Conservation (phyloP, 2,888 invertebrate species). For the Lingula anatina region DNA sequence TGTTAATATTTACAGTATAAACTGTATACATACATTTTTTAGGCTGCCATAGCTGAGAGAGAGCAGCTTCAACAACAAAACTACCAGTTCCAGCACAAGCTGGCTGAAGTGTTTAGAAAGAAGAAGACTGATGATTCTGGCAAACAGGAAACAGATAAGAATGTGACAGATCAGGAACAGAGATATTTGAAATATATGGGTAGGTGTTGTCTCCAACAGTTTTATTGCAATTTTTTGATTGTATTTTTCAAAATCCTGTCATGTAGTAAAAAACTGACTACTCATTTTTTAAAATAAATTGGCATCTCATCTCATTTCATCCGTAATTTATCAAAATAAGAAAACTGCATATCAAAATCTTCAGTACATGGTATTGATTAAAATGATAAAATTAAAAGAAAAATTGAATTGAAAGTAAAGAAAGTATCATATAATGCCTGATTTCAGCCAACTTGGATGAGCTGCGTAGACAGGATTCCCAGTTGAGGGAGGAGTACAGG, state of each 20-base stretch:
- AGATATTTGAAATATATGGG: slow-evolving; percentile 51
- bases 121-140: slow-evolving; percentile 46
- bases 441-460: slow-evolving; percentile 45
- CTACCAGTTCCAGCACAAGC: slow-evolving; percentile 47
- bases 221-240: background rate
- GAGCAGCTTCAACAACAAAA: slow-evolving; percentile 45
- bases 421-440: too few species aligned
- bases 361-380: too few species aligned
- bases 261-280: too few species aligned
- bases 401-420: too few species aligned
- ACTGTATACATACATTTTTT: too few species aligned
- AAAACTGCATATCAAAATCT: too few species aligned
- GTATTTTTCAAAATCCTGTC: too few species aligned
- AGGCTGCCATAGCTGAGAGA: slow-evolving; percentile 37
- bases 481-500: slow-evolving; percentile 32
- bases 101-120: slow-evolving; percentile 50
- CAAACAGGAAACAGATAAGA: slow-evolving; percentile 45
- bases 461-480: slow-evolving; percentile 32
- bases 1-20: too few species aligned
- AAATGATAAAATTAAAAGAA: too few species aligned
- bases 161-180: slow-evolving; percentile 50
- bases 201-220: slow-evolving; percentile 10
- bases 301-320: too few species aligned
- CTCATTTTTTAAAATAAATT: too few species aligned
- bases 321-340: too few species aligned